These are phyloP conservation scores for Oreochromis aureus DNA, from an alignment of 2,113 vertebrate species.

Conservation along the genomic window DNA sequence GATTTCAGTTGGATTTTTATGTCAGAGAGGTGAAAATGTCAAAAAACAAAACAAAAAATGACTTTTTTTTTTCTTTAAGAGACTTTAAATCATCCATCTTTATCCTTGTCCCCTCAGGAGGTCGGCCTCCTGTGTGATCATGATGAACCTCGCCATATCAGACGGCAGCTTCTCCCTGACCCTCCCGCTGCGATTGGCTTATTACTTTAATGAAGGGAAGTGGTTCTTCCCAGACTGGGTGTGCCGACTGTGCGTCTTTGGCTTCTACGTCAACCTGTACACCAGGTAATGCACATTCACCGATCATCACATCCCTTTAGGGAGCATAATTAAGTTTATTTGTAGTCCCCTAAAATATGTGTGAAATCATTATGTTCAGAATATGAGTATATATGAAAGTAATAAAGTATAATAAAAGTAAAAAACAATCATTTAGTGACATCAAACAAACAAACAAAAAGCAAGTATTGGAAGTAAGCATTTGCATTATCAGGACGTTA, in stretches of 20 bases:
- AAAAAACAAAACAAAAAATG: neutral
- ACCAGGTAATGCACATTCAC: conserved; percentile 39
- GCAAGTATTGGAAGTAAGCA: neutral
- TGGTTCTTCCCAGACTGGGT: conserved; percentile 69
- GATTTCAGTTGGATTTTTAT: too few species aligned
- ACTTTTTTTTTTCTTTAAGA: neutral
- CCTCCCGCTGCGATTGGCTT: conserved; percentile 64
- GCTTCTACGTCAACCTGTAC: conserved; percentile 73
- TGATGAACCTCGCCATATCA: conserved; percentile 71
- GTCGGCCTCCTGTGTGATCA: conserved; percentile 57
- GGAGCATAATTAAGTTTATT: neutral
- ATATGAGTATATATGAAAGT: neutral
- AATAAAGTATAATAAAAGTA: neutral
- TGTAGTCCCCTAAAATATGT: rapidly evolving
- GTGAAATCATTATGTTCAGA: neutral
- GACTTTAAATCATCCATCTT: neutral
- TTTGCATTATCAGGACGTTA: neutral
- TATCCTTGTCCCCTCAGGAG: neutral
- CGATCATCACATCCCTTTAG: neutral
- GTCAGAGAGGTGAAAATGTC: neutral
- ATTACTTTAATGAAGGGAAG: conserved; percentile 41
- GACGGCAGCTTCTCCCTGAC: conserved; percentile 68
- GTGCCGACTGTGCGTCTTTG: conserved; percentile 61
- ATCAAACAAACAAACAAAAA: neutral
- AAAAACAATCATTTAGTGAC: neutral